phyloP scores from a whole-genome alignment of 2,797 vertebrate species.

The Poecile montanus region DNA sequence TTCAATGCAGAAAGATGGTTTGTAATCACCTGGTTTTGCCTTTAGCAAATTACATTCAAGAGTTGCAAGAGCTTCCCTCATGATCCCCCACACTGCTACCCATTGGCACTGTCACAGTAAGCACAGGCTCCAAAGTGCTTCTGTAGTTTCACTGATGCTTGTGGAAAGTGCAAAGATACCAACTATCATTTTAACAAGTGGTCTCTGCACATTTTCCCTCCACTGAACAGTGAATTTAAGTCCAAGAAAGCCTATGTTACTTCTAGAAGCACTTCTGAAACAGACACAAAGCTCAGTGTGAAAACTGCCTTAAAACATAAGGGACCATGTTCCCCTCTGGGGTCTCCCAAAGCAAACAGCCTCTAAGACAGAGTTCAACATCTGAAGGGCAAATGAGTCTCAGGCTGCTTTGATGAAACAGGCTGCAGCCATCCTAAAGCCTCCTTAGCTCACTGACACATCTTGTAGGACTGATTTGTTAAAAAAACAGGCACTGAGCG shows the following conservation, averaged over 20 bases:
- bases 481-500: not conserved
- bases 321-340: not conserved
- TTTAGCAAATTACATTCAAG: not conserved
- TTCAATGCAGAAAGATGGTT: not conserved
- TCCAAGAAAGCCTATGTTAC: not conserved
- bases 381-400: not conserved
- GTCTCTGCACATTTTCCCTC: not conserved
- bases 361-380: not conserved
- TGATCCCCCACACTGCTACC: not conserved
- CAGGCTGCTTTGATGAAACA: not conserved
- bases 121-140: not conserved
- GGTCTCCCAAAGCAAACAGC: not conserved
- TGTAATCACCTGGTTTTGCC: not conserved
- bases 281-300: not conserved
- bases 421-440: not conserved
- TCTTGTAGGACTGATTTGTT: not conserved
- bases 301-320: slow-evolving; percentile 4
- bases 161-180: not conserved
- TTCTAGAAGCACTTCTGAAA: not conserved
- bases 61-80: not conserved
- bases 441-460: not conserved
- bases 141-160: not conserved
- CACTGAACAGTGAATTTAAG: not conserved
- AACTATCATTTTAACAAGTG: not conserved
- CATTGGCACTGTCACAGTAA: not conserved